Conservation (phyloP, 2,113 vertebrate species). For the Podiceps cristatus region DNA sequence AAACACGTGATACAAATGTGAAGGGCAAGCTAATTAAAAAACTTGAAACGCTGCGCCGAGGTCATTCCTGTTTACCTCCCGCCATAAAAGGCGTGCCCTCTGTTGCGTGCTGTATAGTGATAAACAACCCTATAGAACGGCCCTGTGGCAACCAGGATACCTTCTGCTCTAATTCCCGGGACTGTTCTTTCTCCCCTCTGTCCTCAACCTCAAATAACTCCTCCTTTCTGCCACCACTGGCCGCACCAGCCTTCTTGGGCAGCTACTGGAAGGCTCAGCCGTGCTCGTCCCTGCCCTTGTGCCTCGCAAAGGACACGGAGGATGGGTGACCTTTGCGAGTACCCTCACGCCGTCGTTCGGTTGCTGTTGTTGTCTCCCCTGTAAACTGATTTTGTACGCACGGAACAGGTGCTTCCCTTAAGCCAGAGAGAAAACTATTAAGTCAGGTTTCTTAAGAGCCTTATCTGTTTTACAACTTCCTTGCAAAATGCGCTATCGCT, state of each 20-base stretch:
- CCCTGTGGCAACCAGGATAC: not conserved
- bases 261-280: not conserved
- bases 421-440: not conserved
- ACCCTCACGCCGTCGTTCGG: not conserved
- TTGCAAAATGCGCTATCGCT: not conserved
- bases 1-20: not conserved
- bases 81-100: not conserved
- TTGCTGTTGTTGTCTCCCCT: not conserved
- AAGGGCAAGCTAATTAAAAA: conserved; percentile 37
- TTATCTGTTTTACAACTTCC: not conserved
- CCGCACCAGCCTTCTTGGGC: not conserved
- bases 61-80: not conserved
- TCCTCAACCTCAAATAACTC: not conserved
- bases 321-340: not conserved
- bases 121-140: not conserved
- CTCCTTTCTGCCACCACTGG: not conserved
- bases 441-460: not conserved
- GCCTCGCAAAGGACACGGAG: not conserved
- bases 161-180: not conserved
- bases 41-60: not conserved
- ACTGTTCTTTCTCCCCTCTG: not conserved
- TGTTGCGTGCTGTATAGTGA: not conserved
- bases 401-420: not conserved
- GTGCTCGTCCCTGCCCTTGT: not conserved
- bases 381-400: not conserved